Base-by-base conservation (phyloP, 1,140 invertebrate species). In the Drosophila ambigua region DNA sequence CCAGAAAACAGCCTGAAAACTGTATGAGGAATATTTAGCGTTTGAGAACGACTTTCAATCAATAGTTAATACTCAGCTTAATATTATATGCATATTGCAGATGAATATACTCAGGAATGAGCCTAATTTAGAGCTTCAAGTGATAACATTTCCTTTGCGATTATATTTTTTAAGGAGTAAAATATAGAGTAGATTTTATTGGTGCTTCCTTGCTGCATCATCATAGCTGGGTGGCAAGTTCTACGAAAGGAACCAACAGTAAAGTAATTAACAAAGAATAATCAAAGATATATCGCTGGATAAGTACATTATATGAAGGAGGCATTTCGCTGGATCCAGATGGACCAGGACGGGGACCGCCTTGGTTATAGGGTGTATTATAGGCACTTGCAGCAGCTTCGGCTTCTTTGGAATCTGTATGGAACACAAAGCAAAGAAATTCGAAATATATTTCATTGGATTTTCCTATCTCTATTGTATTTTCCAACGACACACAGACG, bases 331-430 rank as follows among this genome's bases (percentile, higher is more conserved):
- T 96, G 85, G 95, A 96, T 81, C 75, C 83, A n/a, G 80, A 60
- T 54, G 76, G 61, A 66, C 71, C 74, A 44, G 87, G 76, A 54
- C 23, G 3, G 2, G 20, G 20, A 2, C 79, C 64, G 23, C 82
- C 69, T 85, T 91, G 90, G 39, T 91, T 91, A 50, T 91, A 88
- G 4, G 85, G 75, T 63, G 90, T 91, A 93, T 98, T 96, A 85
- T 97, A 98, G 58, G 96, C 97, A 92, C 95, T 96, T 91, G 95
- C 95, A 48, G 96, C 96, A 78, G 97, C 97, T 93, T 98, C 97
- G 20, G 95, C 95, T 78, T 97, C 97, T 93, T 98, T 97, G 46
- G 95, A 95, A 94, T 97, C 96, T 96, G 92, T 71, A 78, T 44
- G 13, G 46, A 71, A n/a, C 20, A 67, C 35, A 24, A 59, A 13